Conservation (phyloP, 2,113 vertebrate species). For the Neolamprologus brichardi region DNA sequence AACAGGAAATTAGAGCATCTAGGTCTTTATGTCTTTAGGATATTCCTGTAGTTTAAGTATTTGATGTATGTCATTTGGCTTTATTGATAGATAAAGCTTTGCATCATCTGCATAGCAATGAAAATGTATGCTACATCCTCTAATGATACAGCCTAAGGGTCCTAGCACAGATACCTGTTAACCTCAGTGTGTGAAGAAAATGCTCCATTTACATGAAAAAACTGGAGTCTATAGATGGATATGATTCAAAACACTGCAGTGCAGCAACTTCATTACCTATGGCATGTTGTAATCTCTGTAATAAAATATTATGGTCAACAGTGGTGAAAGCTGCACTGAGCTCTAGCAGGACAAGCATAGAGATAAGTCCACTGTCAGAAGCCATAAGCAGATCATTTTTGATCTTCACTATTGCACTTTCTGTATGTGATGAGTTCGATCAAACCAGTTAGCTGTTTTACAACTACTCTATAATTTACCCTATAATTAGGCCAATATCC, state of each 20-base stretch:
- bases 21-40: not conserved
- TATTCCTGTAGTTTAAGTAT: not conserved
- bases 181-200: not conserved
- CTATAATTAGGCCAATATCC: not conserved
- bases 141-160: not conserved
- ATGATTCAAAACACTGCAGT: not conserved
- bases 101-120: not conserved
- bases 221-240: not conserved
- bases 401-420: not conserved
- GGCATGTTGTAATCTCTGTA: not conserved
- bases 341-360: not conserved
- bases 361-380: not conserved
- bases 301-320: not conserved
- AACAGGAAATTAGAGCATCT: not conserved
- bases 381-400: not conserved
- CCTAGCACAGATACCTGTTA: not conserved
- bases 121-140: not conserved
- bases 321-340: not conserved
- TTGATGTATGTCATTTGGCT: not conserved
- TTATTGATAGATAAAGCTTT: fast-evolving
- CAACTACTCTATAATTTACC: not conserved
- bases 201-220: not conserved
- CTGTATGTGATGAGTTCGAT: not conserved
- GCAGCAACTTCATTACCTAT: not conserved
- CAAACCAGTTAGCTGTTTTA: not conserved